Evolutionary conservation across 2,888 invertebrate species (phyloP).

Genomic region (Temnothorax rugatulus): DNA sequence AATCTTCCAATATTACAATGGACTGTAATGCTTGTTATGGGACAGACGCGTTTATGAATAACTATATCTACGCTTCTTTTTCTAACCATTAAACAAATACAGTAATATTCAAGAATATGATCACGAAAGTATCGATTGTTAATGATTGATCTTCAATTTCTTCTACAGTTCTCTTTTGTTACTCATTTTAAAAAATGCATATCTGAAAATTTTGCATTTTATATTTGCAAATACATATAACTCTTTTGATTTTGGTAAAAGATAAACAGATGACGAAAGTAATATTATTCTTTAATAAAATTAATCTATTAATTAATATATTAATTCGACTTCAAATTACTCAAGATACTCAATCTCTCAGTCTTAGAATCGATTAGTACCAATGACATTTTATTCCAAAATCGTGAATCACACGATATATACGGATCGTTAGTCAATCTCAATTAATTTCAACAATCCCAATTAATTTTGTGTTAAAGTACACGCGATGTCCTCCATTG

Average conservation of each 20-base stretch:
- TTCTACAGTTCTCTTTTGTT: background rate
- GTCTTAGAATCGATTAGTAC: background rate
- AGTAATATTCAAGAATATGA: background rate
- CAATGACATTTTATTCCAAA: background rate
- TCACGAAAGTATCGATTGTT: background rate
- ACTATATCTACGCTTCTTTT: background rate
- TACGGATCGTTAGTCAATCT: constrained; percentile 26
- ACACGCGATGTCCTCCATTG: constrained; percentile 37
- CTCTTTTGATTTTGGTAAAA: background rate
- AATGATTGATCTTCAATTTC: background rate
- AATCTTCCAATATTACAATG: background rate
- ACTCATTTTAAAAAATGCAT: background rate
- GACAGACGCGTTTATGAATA: background rate
- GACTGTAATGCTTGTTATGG: background rate
- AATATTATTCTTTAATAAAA: background rate
- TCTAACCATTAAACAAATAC: background rate
- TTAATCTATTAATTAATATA: too few species aligned
- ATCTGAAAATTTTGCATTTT: background rate
- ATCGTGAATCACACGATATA: constrained; percentile 26
- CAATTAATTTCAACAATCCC: constrained; percentile 41
- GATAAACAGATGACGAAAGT: background rate
- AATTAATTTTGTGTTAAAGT: constrained; percentile 39
- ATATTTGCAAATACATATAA: constrained; percentile 3
- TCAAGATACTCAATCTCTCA: background rate
- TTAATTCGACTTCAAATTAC: background rate